Conservation (phyloP, 35 echinoderm and acorn worm species). For the Strongylocentrotus purpuratus region DNA sequence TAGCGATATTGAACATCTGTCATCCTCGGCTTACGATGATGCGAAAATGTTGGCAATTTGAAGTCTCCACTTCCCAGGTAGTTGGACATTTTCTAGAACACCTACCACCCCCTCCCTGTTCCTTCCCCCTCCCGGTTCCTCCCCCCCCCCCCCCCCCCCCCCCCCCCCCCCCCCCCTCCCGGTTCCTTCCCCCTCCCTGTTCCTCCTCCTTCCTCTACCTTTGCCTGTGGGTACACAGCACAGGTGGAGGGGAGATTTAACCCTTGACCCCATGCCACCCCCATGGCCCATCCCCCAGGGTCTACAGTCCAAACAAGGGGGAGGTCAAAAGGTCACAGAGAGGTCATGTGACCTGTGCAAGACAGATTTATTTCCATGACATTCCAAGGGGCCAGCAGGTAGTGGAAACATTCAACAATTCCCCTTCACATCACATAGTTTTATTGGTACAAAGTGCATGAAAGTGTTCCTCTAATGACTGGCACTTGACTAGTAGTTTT, state of each 20-base stretch:
- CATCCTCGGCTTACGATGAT: not conserved
- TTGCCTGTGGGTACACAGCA: not conserved
- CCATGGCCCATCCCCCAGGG: not conserved
- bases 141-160: too few relatives aligned
- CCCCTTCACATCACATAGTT: not conserved
- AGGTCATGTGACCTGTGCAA: not conserved
- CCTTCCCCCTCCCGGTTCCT: not conserved
- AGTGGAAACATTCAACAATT: not conserved
- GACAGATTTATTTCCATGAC: slow-evolving; percentile 2
- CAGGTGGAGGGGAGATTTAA: not conserved
- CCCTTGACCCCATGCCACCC: not conserved
- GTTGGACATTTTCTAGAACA: not conserved
- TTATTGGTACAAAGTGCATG: not conserved
- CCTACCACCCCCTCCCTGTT: too few relatives aligned
- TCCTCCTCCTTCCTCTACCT: not conserved
- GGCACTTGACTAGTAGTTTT: too few relatives aligned
- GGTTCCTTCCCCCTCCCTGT: too few relatives aligned
- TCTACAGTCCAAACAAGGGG: slow-evolving; percentile 1
- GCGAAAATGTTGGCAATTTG: not conserved
- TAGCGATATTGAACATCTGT: not conserved
- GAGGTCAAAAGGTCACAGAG: not conserved
- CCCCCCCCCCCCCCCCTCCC: too few relatives aligned
- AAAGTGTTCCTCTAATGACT: too few relatives aligned
- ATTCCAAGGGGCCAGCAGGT: not conserved
- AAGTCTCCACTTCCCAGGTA: not conserved